These are phyloP conservation scores for Sycophila texana DNA, from an alignment of 2,888 invertebrate species.

Conservation along the genomic window DNA sequence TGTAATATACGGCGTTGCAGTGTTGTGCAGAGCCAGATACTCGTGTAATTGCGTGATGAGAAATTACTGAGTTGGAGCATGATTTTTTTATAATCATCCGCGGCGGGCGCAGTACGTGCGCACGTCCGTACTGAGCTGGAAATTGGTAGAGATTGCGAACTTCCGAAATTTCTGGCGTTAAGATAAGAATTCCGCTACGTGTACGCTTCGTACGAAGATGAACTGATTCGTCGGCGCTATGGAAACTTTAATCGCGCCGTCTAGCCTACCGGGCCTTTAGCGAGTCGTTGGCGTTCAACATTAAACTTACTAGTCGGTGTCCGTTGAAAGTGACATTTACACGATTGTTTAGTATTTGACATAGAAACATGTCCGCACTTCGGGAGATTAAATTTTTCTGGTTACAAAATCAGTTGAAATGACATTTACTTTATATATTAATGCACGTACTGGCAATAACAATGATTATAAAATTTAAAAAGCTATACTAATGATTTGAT, in stretches of 20 bases:
- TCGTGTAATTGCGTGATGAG: slow-evolving; percentile 35
- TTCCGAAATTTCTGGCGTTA: slow-evolving; percentile 5
- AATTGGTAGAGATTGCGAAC: slow-evolving; percentile 31
- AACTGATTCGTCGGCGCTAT: neutral
- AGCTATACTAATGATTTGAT: too few species aligned
- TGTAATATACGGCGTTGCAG: neutral
- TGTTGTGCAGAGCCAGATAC: neutral
- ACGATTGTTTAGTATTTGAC: too few species aligned
- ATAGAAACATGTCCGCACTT: too few species aligned
- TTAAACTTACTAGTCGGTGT: too few species aligned
- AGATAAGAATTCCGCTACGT: neutral
- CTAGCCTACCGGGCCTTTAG: too few species aligned
- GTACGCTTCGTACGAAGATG: neutral
- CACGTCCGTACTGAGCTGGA: neutral
- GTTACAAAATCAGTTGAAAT: too few species aligned
- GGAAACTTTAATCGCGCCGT: neutral
- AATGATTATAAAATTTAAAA: too few species aligned
- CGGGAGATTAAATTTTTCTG: too few species aligned
- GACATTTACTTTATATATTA: too few species aligned
- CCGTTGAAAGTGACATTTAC: too few species aligned
- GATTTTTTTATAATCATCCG: slow-evolving; percentile 29
- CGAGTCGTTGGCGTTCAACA: too few species aligned
- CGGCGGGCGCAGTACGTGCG: neutral
- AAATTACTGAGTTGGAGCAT: slow-evolving; percentile 7
- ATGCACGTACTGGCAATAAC: too few species aligned